Conservation (phyloP, 2,888 invertebrate genomes). For the Yponomeuta malinellus region DNA sequence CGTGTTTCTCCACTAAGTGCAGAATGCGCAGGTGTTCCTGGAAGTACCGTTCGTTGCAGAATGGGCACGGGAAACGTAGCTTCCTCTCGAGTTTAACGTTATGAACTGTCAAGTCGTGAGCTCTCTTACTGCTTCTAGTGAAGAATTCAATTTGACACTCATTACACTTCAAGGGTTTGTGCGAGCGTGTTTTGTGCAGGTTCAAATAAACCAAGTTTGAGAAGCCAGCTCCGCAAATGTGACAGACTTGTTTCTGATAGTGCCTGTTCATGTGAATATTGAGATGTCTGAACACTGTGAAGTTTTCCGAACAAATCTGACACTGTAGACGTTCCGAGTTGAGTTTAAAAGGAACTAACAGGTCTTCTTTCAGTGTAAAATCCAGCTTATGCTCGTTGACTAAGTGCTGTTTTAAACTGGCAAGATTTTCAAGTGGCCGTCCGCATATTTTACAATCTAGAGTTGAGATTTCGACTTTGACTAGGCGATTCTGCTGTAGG, state of each 20-base stretch:
- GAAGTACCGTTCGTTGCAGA: conserved; percentile 45
- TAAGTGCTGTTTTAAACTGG: conserved; percentile 39
- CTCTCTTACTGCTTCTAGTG: conserved; percentile 31
- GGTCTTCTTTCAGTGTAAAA: conserved; percentile 38
- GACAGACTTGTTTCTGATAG: conserved; percentile 60
- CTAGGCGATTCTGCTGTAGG: conserved; percentile 47
- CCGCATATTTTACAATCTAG: conserved; percentile 50
- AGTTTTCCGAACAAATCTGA: conserved; percentile 49
- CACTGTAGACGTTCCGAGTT: conserved; percentile 37
- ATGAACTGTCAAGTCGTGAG: conserved; percentile 28
- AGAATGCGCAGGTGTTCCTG: conserved; percentile 44
- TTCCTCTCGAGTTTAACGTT: conserved; percentile 36
- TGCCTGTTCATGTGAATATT: conserved; percentile 65
- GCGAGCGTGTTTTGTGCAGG: conserved; percentile 49
- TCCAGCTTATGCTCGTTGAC: conserved; percentile 33
- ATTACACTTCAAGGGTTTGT: conserved; percentile 39
- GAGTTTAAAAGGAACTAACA: conserved; percentile 57
- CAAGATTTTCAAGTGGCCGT: conserved; percentile 29
- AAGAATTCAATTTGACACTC: conserved; percentile 39
- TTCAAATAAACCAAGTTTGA: conserved; percentile 49
- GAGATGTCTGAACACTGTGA: conserved; percentile 43
- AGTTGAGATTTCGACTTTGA: conserved; percentile 57
- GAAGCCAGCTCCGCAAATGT: conserved; percentile 58
- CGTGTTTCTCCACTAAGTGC: conserved; percentile 53
- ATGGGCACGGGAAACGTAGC: conserved; percentile 47